Evolutionary conservation across 2,888 invertebrate species (phyloP).

Genomic region (Pheosia tremula): DNA sequence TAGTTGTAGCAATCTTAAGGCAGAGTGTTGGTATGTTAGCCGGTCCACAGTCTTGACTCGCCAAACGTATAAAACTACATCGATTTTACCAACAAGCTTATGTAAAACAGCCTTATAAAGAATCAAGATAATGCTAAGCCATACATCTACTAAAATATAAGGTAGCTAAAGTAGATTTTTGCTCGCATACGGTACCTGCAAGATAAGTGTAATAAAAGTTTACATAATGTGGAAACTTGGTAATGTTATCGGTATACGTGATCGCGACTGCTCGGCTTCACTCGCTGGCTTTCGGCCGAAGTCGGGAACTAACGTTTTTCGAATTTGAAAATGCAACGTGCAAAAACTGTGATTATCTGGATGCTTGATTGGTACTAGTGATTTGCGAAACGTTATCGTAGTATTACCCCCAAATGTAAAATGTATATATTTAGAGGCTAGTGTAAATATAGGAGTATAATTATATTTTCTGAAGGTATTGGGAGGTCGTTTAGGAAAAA

Average conservation of each 20-base stretch:
- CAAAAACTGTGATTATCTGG: slow-evolving; percentile 57
- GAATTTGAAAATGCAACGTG: slow-evolving; percentile 51
- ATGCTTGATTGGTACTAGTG: not conserved
- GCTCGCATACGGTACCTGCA: slow-evolving; percentile 58
- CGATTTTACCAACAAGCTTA: no score
- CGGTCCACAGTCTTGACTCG: no score
- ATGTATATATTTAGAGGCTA: no score
- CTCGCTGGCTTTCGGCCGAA: slow-evolving; percentile 22
- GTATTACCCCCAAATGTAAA: no score
- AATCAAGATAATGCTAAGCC: slow-evolving; percentile 8
- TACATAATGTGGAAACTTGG: slow-evolving; percentile 79
- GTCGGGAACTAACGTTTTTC: slow-evolving; percentile 65
- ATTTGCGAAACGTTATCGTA: no score
- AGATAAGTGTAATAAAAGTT: slow-evolving; percentile 84
- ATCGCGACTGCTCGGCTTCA: slow-evolving; percentile 74
- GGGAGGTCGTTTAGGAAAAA: no score
- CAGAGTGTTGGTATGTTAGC: no score
- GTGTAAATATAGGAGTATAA: no score
- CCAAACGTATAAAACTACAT: no score
- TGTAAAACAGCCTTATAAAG: not conserved
- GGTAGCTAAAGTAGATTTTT: slow-evolving; percentile 62
- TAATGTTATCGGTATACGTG: slow-evolving; percentile 83
- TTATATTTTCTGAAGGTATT: no score
- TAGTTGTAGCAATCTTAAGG: no score
- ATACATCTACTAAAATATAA: slow-evolving; percentile 30